Percentiles rank a stretch among this genome's conserved stretches.
Conservation (phyloP, 2,113 vertebrate species). For the Bujurquina vittata region DNA sequence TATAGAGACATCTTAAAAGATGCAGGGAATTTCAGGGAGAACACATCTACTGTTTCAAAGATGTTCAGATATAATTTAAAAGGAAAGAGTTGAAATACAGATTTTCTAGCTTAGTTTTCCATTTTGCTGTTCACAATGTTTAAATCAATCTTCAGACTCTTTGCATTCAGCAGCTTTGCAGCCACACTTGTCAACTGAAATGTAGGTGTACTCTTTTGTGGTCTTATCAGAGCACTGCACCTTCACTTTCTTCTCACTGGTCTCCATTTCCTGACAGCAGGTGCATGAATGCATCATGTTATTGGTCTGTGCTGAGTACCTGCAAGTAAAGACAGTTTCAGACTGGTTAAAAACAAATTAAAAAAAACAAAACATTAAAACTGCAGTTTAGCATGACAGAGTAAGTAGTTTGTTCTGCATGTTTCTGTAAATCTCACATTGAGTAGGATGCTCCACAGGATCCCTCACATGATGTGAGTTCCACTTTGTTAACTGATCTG, state of each 20-base stretch:
- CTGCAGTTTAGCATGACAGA: not conserved
- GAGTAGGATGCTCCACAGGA: constrained; percentile 84
- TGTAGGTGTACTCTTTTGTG: constrained; percentile 54
- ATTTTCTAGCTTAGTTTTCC: not conserved
- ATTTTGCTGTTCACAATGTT: not conserved
- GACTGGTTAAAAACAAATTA: not conserved
- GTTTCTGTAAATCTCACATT: constrained; percentile 75
- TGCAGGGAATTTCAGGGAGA: not conserved
- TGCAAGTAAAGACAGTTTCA: constrained; percentile 41
- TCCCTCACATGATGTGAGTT: too few relatives aligned
- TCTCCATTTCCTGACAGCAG: too few relatives aligned
- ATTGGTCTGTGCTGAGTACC: constrained; percentile 73
- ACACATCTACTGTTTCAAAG: not conserved
- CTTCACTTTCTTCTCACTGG: constrained; percentile 65
- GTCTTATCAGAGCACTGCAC: constrained; percentile 65
- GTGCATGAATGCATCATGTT: constrained; percentile 63
- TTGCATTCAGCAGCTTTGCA: constrained; percentile 71
- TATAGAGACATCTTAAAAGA: not conserved
- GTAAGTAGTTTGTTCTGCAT: not conserved
- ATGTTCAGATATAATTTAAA: not conserved
- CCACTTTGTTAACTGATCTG: too few relatives aligned
- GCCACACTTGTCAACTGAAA: constrained; percentile 74
- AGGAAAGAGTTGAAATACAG: not conserved
- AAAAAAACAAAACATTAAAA: not conserved
- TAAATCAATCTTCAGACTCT: not conserved